Percentiles rank a stretch among this genome's conserved stretches.
These are phyloP conservation scores for Molanna angustata DNA, from an alignment of 2,888 invertebrate genomes.

Conservation along the genomic window DNA sequence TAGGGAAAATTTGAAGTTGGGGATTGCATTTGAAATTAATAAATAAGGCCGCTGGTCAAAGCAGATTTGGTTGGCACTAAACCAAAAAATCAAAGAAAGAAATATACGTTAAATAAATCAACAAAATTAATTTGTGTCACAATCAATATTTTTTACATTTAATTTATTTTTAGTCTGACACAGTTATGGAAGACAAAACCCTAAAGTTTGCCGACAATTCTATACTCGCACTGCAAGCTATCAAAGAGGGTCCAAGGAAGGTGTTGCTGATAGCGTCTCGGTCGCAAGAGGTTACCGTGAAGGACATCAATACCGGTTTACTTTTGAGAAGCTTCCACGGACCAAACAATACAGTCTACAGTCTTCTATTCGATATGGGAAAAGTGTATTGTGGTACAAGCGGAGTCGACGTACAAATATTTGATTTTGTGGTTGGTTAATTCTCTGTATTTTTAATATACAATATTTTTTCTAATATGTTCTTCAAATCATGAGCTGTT, in stretches of 20 bases:
- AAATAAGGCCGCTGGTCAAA: no score
- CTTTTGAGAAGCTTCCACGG: constrained; percentile 61
- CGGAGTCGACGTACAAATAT: constrained; percentile 67
- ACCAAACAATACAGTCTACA: constrained; percentile 64
- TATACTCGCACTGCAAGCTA: constrained; percentile 66
- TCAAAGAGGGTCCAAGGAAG: constrained; percentile 69
- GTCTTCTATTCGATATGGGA: constrained; percentile 63
- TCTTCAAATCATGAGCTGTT: no score
- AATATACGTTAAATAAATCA: no score
- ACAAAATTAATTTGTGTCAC: no score
- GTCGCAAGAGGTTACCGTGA: constrained; percentile 65
- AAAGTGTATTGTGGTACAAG: constrained; percentile 77
- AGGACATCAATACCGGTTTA: constrained; percentile 70
- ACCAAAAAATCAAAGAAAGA: no score
- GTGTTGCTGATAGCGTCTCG: constrained; percentile 69
- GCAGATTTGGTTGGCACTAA: no score
- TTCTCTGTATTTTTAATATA: background rate
- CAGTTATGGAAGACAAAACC: constrained; percentile 51
- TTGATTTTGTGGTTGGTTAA: constrained; percentile 65
- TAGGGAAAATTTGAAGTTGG: no score
- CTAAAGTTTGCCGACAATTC: constrained; percentile 63
- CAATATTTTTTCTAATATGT: background rate
- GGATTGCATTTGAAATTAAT: no score
- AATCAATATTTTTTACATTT: no score
- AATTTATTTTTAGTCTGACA: no score